Evolutionary conservation across 2,888 invertebrate species (phyloP), one percentile per base, ranked within the genome.

Genomic region (Drosophila helvetica): DNA sequence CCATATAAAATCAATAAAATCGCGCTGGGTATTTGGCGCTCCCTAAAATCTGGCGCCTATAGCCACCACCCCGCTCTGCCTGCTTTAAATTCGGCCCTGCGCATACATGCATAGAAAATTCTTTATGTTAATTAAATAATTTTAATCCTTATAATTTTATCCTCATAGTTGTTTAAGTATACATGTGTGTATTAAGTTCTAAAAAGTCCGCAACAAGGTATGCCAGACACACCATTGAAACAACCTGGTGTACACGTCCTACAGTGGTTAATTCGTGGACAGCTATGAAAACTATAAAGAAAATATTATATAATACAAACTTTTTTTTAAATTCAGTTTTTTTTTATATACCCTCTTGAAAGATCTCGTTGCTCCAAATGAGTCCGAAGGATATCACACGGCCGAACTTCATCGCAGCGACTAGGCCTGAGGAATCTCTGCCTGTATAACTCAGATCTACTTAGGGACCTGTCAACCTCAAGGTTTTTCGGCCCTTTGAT

Each of bases 381-480:
- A 5, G 82, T 80, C n/a, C 90, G 86, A 48, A 90, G 64, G 61
- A 77, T 60, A 73, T 90, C 90, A 58, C 88, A 86, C 6, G 89
- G 43, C 42, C 74, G 80, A 42, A 75, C 62, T 63, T 86, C 77
- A 76, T 87, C 89, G 25, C 38, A 55, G 9, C 89, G 84, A 45
- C 75, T 72, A 17, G 63, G 60, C 25, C 43, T 56, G 38, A 51
- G 38, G 18, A 15, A 43, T 15, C 57, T 66, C 7, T 25, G 65
- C 50, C 15, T 15, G 17, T 17, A 43, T 12, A 43, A 30, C n/a
- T 30, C 30, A 18, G 17, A 45, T 38, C 9, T 51, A 9, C 33
- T 50, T 12, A 64, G 60, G 12, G 22, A 52, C 22, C 42, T 50
- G 3, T 38, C 50, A 17, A 18, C 42, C 9, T 59, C 50, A 12